These are phyloP conservation scores for Calephelis nemesis DNA, from an alignment of 1,140 invertebrate genomes.

Conservation along the genomic window DNA sequence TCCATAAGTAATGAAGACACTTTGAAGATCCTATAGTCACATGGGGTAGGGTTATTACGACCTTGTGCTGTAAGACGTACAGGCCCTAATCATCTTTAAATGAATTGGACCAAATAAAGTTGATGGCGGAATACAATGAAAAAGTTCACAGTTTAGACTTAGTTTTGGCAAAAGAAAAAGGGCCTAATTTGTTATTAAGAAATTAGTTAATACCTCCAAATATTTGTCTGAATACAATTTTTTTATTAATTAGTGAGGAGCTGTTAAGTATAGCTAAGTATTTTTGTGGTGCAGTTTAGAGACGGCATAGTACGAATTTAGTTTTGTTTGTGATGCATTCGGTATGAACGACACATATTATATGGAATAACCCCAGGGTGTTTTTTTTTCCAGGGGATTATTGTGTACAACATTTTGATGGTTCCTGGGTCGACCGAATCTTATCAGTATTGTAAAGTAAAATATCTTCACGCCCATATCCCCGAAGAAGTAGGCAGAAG, in stretches of 20 bases:
- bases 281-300: too few species aligned
- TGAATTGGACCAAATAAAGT: slow-evolving; percentile 22
- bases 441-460: too few species aligned
- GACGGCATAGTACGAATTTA: too few species aligned
- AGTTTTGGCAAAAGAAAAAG: slow-evolving; percentile 31
- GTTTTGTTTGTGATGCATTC: too few species aligned
- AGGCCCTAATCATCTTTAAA: slow-evolving; percentile 25
- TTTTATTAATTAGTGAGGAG: slow-evolving; percentile 19
- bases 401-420: too few species aligned
- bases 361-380: too few species aligned
- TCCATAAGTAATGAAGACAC: slow-evolving; percentile 28
- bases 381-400: too few species aligned
- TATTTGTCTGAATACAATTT: slow-evolving; percentile 37
- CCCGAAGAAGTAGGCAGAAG: too few species aligned
- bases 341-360: too few species aligned
- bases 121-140: slow-evolving; percentile 32
- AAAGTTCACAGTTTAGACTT: slow-evolving; percentile 23
- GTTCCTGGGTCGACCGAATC: too few species aligned
- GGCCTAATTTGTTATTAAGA: slow-evolving; percentile 34
- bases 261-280: slow-evolving; percentile 18
- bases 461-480: too few species aligned
- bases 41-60: background rate
- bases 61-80: background rate
- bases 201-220: slow-evolving; percentile 32
- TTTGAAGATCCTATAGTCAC: slow-evolving; percentile 11